These are phyloP conservation scores for Agonopterix heracliana DNA, from an alignment of 2,888 invertebrate genomes.

Conservation along the genomic window DNA sequence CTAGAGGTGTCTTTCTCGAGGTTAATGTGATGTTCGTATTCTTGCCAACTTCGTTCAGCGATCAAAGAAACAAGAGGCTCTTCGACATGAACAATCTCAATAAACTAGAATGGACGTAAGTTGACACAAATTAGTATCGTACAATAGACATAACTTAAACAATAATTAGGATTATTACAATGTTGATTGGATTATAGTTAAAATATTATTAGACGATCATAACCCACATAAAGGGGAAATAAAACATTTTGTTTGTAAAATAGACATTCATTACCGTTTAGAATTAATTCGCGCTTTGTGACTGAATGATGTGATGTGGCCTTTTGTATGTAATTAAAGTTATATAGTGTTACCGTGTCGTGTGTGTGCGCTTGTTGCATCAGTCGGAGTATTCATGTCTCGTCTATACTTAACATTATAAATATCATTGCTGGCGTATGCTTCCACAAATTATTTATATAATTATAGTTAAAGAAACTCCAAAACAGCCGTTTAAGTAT, in stretches of 20 bases:
- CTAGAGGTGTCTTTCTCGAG: conserved; percentile 50
- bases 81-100: conserved; percentile 42
- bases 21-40: conserved; percentile 29
- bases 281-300: conserved; percentile 66
- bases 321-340: conserved; percentile 68
- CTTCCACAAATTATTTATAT: conserved; percentile 59
- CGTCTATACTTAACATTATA: conserved; percentile 30
- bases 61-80: conserved; percentile 45
- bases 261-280: conserved; percentile 49
- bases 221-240: conserved; percentile 26
- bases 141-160: conserved; percentile 52
- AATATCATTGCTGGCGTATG: conserved; percentile 43
- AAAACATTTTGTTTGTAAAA: conserved; percentile 40
- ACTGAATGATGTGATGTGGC: conserved; percentile 76
- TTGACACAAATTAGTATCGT: conserved; percentile 51
- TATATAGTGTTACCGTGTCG: conserved; percentile 53
- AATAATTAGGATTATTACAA: conserved; percentile 48
- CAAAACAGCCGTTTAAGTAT: conserved; percentile 56
- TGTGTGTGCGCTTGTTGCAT: conserved; percentile 70
- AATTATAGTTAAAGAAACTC: conserved; percentile 34
- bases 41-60: conserved; percentile 52
- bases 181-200: conserved; percentile 49
- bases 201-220: conserved; percentile 32
- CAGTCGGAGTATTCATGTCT: conserved; percentile 49
- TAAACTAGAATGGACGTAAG: conserved; percentile 36